phyloP scores from a whole-genome alignment of 2,113 vertebrate genomes.

The Xyliphius kryptos region DNA sequence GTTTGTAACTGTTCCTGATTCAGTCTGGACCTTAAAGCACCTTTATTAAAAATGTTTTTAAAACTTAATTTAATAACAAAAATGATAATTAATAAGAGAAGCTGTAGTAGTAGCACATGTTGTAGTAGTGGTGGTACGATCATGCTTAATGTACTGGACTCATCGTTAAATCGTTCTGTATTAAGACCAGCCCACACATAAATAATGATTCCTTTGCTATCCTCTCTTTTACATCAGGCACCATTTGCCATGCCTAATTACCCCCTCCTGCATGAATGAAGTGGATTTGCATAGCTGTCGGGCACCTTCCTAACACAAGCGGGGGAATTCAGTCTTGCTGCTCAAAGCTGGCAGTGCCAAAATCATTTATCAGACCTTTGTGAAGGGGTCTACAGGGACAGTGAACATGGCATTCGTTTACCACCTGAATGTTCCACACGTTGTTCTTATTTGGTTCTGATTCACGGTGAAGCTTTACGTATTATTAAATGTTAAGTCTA shows the following conservation, averaged over 20 bases:
- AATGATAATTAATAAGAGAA: no score
- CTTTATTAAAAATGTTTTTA: no score
- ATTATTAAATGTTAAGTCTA: no score
- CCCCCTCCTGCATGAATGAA: slow-evolving; percentile 33
- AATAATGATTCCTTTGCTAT: slow-evolving; percentile 25
- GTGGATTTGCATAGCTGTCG: slow-evolving; percentile 44
- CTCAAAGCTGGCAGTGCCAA: slow-evolving; percentile 16
- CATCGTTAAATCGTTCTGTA: no score
- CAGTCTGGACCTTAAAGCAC: no score
- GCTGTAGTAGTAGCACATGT: no score
- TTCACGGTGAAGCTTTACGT: no score
- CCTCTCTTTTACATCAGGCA: slow-evolving; percentile 29
- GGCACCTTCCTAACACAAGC: slow-evolving; percentile 29
- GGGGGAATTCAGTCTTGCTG: slow-evolving; percentile 14
- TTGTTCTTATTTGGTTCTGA: slow-evolving; percentile 28
- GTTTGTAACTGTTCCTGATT: no score
- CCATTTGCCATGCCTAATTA: slow-evolving; percentile 39
- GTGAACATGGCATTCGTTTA: slow-evolving; percentile 31
- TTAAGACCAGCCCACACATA: slow-evolving; percentile 10
- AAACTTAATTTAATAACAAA: no score
- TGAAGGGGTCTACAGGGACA: slow-evolving; percentile 22
- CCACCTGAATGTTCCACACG: slow-evolving; percentile 35
- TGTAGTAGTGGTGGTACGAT: no score
- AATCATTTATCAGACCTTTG: slow-evolving; percentile 33
- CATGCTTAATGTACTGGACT: no score